Conservation (phyloP, 2,888 invertebrate species). For the Thereva nobilitata region DNA sequence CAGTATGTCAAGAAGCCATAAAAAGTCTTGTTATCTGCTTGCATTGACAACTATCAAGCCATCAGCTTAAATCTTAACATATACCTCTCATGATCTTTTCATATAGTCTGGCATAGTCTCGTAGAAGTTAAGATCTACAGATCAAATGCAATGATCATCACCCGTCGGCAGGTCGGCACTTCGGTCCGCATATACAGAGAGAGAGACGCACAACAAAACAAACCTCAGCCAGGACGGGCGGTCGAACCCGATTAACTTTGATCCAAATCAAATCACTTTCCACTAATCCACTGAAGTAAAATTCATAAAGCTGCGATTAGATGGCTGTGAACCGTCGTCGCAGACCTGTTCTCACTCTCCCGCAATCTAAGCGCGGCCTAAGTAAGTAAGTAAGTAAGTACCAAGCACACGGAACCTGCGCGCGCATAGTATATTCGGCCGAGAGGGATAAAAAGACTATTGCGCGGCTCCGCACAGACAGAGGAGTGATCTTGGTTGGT, state of each 20-base stretch:
- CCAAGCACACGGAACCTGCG: no score
- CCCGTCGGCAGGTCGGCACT: slow-evolving; percentile 36
- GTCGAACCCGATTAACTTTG: slow-evolving; percentile 40
- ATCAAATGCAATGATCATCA: slow-evolving; percentile 19
- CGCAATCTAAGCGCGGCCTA: no score
- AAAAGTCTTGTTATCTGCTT: slow-evolving; percentile 14
- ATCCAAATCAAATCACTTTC: slow-evolving; percentile 43
- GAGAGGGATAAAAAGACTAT: no score
- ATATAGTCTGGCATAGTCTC: no score
- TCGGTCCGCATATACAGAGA: slow-evolving; percentile 5
- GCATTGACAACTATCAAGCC: slow-evolving; percentile 19
- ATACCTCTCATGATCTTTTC: no score
- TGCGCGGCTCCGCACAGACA: no score
- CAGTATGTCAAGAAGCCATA: slow-evolving; percentile 31
- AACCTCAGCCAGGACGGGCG: slow-evolving; percentile 30
- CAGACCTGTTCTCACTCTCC: no score
- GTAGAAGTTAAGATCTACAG: slow-evolving; percentile 1
- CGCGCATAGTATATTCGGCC: no score
- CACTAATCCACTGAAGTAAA: slow-evolving; percentile 37
- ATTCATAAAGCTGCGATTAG: slow-evolving; percentile 33
- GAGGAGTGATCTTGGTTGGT: no score
- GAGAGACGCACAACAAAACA: slow-evolving; percentile 34
- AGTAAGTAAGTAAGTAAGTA: no score
- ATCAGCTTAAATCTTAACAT: no score
- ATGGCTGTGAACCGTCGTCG: neutral